Evolutionary conservation across 2,113 vertebrate species (phyloP).

Genomic region (Leptobrachium ailaonicum): DNA sequence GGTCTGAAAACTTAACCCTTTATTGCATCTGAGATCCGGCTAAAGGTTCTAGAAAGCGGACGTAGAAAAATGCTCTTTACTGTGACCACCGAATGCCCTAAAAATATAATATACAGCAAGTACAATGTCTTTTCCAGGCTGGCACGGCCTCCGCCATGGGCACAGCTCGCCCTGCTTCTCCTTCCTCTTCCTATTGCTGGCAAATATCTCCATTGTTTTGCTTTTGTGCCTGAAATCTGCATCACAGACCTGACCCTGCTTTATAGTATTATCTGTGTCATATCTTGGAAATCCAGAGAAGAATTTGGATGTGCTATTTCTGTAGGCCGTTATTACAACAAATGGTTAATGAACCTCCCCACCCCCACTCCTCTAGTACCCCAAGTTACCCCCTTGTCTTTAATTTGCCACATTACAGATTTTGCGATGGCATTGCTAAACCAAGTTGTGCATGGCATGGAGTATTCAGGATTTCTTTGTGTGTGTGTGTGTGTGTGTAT

Average conservation of each 20-base stretch:
- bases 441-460: no score
- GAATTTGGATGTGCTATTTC: not conserved
- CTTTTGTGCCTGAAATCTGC: no score
- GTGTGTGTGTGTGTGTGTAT: no score
- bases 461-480: no score
- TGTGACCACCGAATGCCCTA: conserved; percentile 2
- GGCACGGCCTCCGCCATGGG: not conserved
- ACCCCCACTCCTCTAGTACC: not conserved
- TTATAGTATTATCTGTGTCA: no score
- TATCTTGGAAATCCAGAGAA: not conserved
- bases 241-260: no score
- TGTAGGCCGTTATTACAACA: not conserved
- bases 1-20: no score
- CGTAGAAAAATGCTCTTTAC: conserved; percentile 1
- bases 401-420: no score
- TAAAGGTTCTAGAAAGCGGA: not conserved
- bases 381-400: not conserved
- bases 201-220: no score
- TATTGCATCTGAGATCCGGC: not conserved
- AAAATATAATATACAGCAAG: conserved; percentile 27
- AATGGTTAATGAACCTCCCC: not conserved
- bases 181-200: no score
- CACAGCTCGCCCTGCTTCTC: not conserved
- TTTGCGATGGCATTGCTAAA: no score
- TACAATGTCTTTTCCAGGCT: not conserved